phyloP scores from a whole-genome alignment of 2,797 vertebrate species.

The Myioborus miniatus region DNA sequence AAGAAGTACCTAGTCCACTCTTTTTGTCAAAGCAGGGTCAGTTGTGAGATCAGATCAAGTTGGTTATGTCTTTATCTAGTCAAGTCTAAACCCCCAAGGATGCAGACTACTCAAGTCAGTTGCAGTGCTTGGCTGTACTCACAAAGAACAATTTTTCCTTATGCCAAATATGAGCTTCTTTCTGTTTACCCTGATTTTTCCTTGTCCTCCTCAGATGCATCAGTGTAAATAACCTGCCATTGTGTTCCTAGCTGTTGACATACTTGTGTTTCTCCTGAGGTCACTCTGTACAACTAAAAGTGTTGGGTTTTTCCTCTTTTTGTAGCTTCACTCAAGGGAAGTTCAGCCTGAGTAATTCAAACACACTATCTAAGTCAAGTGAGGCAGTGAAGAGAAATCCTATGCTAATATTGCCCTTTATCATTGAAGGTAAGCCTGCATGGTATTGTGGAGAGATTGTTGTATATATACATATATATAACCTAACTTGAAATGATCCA shows the following conservation, averaged over 20 bases:
- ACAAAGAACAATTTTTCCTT: background rate
- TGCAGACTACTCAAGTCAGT: background rate
- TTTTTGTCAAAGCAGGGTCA: background rate
- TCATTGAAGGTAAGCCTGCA: background rate
- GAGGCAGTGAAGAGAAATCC: background rate
- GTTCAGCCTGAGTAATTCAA: background rate
- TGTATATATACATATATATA: background rate
- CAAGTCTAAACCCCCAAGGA: background rate
- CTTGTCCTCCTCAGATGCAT: background rate
- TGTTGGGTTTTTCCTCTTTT: background rate
- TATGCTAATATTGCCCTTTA: background rate
- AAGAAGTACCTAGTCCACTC: background rate
- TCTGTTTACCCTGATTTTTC: background rate
- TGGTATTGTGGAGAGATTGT: background rate
- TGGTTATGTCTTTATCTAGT: background rate
- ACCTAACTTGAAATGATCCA: background rate
- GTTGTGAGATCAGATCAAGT: background rate
- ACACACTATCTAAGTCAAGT: background rate
- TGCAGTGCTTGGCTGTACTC: background rate
- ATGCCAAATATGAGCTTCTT: background rate
- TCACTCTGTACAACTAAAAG: background rate
- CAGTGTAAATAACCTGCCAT: background rate
- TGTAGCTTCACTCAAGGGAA: background rate
- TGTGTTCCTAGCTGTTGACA: background rate
- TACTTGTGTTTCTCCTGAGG: background rate